These are phyloP conservation scores for Uloborus diversus DNA, from an alignment of 1,140 invertebrate species.

Conservation along the genomic window DNA sequence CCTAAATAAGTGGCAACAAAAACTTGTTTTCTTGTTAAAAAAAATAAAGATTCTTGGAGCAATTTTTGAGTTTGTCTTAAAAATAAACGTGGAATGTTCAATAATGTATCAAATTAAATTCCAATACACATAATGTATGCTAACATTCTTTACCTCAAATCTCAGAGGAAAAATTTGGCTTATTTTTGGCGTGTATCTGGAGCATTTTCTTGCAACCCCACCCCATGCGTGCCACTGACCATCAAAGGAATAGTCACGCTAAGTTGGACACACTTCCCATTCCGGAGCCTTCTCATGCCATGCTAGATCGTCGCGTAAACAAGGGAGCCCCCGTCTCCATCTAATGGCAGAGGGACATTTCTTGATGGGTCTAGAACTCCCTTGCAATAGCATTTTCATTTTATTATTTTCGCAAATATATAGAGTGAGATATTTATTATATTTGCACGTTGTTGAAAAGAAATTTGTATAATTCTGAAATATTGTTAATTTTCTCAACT, in stretches of 20 bases:
- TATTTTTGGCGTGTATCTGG: neutral
- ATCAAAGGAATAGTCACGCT: conserved; percentile 44
- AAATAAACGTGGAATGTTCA: too few species aligned
- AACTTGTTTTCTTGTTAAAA: neutral
- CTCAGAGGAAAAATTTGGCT: neutral
- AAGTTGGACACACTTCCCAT: conserved; percentile 47
- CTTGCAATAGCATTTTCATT: conserved; percentile 13
- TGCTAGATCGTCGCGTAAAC: conserved; percentile 27
- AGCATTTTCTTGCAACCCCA: neutral
- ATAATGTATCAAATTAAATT: neutral
- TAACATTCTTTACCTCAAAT: neutral
- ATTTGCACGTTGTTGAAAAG: neutral
- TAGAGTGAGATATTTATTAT: neutral
- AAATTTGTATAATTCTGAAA: neutral
- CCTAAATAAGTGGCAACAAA: neutral
- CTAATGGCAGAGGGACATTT: conserved; percentile 26
- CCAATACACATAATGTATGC: neutral
- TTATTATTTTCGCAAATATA: conserved; percentile 6
- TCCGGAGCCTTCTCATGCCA: conserved; percentile 17
- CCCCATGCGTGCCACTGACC: conserved; percentile 30
- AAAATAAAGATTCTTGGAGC: neutral
- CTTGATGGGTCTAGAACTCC: neutral
- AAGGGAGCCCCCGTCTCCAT: conserved; percentile 22
- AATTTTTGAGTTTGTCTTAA: neutral
- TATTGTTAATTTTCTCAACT: too few species aligned